Evolutionary conservation across 2,113 vertebrate genomes (phyloP).

Genomic region (Nicator chloris): DNA sequence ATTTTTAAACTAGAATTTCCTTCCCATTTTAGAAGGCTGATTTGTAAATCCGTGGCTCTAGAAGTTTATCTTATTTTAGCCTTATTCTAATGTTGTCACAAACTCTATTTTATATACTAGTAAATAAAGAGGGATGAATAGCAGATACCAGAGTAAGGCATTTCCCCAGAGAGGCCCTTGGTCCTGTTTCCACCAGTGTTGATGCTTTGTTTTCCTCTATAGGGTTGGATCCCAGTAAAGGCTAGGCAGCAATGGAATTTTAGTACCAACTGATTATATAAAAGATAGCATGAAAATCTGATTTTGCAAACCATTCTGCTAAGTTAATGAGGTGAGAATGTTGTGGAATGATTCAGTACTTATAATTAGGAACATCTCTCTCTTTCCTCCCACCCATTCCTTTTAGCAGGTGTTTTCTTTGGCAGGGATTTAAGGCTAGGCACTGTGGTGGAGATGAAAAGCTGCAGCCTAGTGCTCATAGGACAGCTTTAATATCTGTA

Average conservation of each 20-base stretch:
- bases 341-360: background rate
- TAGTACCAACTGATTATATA: background rate
- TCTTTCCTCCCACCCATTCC: background rate
- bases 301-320: background rate
- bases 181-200: background rate
- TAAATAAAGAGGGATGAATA: background rate
- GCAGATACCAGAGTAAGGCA: background rate
- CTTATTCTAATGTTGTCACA: background rate
- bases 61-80: background rate
- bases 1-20: background rate
- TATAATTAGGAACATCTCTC: background rate
- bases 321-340: background rate
- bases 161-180: background rate
- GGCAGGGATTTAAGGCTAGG: background rate
- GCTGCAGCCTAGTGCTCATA: background rate
- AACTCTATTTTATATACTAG: background rate
- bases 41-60: background rate
- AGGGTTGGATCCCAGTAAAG: background rate
- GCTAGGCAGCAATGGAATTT: background rate
- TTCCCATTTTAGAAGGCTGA: background rate
- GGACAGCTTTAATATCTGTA: background rate
- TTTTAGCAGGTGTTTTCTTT: conserved; percentile 18
- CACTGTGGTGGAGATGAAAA: background rate
- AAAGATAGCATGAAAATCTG: background rate
- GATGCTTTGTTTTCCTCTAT: background rate